Evolutionary conservation across 2,797 vertebrate genomes (phyloP).

Genomic region (Rhinogobio ventralis): DNA sequence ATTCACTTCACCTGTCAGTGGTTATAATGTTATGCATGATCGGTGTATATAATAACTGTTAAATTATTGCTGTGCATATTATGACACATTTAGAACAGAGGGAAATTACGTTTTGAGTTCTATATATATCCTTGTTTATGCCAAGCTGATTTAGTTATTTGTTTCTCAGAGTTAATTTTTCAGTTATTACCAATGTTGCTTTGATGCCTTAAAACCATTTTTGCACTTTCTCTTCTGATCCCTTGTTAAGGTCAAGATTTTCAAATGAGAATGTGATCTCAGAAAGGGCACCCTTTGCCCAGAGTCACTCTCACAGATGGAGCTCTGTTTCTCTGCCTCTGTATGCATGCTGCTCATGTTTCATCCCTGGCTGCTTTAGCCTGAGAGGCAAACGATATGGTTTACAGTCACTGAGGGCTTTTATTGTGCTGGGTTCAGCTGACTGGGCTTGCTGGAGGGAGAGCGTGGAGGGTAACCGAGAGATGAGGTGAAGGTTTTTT

Average conservation of each 20-base stretch:
- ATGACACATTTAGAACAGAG: not conserved
- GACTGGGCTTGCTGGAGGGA: conserved; percentile 27
- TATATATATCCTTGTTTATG: not conserved
- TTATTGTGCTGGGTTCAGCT: conserved; percentile 47
- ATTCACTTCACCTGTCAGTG: too few species aligned
- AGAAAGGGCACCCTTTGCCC: conserved; percentile 42
- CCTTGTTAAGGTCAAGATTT: conserved; percentile 41
- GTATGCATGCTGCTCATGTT: conserved; percentile 28
- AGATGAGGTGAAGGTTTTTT: not conserved
- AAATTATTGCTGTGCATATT: too few species aligned
- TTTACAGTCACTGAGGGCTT: conserved; percentile 46
- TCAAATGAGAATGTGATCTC: conserved; percentile 34
- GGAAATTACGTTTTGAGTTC: not conserved
- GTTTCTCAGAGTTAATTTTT: not conserved
- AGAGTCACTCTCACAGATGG: conserved; percentile 26
- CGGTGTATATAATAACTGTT: too few species aligned
- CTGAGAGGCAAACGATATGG: conserved; percentile 36
- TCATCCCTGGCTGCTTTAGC: conserved; percentile 32
- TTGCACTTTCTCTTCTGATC: conserved; percentile 19
- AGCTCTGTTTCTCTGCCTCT: conserved; percentile 30
- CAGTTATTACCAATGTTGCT: not conserved
- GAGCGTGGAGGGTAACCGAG: conserved; percentile 5
- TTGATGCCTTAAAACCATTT: conserved; percentile 2
- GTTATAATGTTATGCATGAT: too few species aligned
- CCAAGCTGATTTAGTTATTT: not conserved